Evolutionary conservation across 2,113 vertebrate species (phyloP).

Genomic region (Amia ocellicauda): DNA sequence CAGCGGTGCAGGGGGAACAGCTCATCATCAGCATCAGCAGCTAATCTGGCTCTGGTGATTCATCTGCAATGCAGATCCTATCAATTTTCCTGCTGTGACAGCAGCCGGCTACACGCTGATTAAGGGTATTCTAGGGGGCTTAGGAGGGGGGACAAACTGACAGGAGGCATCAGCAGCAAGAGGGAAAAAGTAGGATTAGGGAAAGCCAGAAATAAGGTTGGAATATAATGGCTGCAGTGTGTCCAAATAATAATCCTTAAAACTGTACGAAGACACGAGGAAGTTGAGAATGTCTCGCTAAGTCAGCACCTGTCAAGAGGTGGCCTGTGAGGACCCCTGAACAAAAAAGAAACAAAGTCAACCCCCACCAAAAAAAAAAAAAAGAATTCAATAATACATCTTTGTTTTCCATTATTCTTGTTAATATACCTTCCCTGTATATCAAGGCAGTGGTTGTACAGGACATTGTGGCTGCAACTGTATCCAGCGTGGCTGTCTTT

Average conservation of each 20-base stretch:
- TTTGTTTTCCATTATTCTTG: background rate
- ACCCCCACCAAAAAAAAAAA: no score
- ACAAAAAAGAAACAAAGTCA: no score
- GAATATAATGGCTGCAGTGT: conserved; percentile 36
- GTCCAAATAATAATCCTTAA: conserved; percentile 30
- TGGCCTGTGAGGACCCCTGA: conserved; percentile 26
- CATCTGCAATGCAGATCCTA: conserved; percentile 59
- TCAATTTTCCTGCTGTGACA: conserved; percentile 54
- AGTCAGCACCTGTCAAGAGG: conserved; percentile 65
- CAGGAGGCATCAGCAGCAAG: conserved; percentile 34
- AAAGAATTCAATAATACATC: conserved; percentile 27
- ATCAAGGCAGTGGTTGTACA: background rate
- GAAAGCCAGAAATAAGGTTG: conserved; percentile 19
- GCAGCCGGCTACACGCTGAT: conserved; percentile 51
- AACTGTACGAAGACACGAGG: conserved; percentile 45
- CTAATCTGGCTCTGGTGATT: conserved; percentile 47
- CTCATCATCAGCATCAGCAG: conserved; percentile 37
- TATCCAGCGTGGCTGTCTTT: background rate
- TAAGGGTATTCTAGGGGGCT: conserved; percentile 41
- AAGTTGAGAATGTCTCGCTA: conserved; percentile 46
- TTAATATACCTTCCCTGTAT: background rate
- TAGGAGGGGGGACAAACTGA: conserved; percentile 32
- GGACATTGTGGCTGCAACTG: background rate
- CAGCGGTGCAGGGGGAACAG: conserved; percentile 33
- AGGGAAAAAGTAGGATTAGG: conserved; percentile 24